phyloP scores from a whole-genome alignment of 2,113 vertebrate species.

The Rhinoderma darwinii region DNA sequence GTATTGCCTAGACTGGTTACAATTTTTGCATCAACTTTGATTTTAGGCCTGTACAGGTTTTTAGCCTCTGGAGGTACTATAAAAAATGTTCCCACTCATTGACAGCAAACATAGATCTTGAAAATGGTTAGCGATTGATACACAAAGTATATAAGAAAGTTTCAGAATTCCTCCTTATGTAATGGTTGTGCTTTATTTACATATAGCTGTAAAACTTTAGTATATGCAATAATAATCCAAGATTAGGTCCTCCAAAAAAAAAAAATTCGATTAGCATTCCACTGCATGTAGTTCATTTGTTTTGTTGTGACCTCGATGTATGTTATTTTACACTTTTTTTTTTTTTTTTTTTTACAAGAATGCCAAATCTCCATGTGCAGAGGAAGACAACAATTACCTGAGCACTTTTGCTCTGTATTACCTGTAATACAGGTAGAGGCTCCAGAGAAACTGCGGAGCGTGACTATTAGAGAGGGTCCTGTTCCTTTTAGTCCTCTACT shows the following conservation, averaged over 20 bases:
- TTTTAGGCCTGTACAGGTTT: too few relatives aligned
- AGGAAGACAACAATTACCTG: slow-evolving; percentile 32
- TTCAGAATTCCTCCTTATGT: too few relatives aligned
- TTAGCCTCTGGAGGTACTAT: too few relatives aligned
- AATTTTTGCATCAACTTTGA: too few relatives aligned
- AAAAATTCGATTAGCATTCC: background rate
- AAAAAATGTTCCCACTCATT: too few relatives aligned
- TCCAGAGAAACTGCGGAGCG: slow-evolving; percentile 36
- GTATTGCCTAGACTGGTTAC: too few relatives aligned
- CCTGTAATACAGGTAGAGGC: slow-evolving; percentile 50
- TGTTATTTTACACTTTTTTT: slow-evolving; percentile 11
- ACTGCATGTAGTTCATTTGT: background rate
- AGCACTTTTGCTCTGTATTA: slow-evolving; percentile 34
- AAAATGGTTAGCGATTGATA: too few relatives aligned
- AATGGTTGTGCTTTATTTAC: too few relatives aligned
- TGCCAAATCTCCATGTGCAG: background rate
- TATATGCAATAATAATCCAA: background rate
- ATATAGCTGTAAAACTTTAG: background rate
- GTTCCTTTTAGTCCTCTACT: background rate
- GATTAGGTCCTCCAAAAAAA: background rate
- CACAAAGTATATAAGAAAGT: too few relatives aligned
- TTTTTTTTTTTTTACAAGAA: background rate
- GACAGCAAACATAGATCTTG: too few relatives aligned
- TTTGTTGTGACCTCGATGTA: background rate
- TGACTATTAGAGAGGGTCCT: slow-evolving; percentile 25